A percentile compares a stretch with the other conserved stretches of the same genome.
Conservation (phyloP, 2,797 vertebrate species). For the Labeo calbasu region DNA sequence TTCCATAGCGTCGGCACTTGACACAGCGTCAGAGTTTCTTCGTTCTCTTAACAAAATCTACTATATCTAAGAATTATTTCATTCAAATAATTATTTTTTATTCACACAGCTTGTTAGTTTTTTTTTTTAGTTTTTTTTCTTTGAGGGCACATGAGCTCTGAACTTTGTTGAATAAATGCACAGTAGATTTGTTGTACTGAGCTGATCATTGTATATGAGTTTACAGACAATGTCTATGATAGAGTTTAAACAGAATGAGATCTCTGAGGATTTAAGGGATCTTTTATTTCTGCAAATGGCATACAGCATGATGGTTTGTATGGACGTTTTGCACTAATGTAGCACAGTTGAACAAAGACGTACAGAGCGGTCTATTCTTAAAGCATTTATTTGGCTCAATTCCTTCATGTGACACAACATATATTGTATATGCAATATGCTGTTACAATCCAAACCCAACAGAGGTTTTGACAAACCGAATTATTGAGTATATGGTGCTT, state of each 20-base stretch:
- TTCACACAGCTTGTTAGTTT: background rate
- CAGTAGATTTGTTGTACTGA: background rate
- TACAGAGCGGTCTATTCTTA: background rate
- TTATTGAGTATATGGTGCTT: background rate
- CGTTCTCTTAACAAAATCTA: background rate
- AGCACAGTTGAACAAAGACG: background rate
- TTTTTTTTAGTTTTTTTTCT: background rate
- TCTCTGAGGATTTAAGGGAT: background rate
- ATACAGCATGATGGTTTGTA: background rate
- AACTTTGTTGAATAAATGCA: background rate
- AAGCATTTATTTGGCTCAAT: slow-evolving; percentile 11
- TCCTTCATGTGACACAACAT: background rate
- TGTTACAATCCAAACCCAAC: background rate
- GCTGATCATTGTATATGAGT: too few species aligned
- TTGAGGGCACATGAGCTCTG: background rate
- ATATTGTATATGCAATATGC: background rate
- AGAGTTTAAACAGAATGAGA: background rate
- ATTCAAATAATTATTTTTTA: background rate
- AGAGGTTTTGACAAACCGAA: background rate
- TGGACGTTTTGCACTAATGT: background rate
- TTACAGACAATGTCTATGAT: background rate
- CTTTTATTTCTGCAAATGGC: background rate
- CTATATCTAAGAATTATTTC: background rate
- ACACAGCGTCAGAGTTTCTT: too few species aligned
- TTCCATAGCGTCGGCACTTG: too few species aligned